These are phyloP conservation scores for Druceiella hillmani DNA, from an alignment of 2,888 invertebrate species.

Conservation along the genomic window DNA sequence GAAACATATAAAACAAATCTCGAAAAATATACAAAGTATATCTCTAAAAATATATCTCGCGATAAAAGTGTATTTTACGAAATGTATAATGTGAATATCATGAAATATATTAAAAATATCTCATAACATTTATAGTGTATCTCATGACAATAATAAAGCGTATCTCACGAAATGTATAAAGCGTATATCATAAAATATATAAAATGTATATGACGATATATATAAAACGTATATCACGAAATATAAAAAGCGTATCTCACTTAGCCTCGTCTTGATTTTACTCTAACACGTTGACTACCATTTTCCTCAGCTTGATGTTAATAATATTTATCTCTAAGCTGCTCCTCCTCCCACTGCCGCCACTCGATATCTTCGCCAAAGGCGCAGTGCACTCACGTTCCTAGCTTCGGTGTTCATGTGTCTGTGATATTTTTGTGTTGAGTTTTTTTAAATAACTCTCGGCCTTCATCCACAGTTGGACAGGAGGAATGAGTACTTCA, in stretches of 20 bases:
- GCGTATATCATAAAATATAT: too few relatives aligned
- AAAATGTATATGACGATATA: too few relatives aligned
- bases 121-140: too few relatives aligned
- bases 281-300: slow-evolving; percentile 88
- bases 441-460: slow-evolving; percentile 79
- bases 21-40: too few relatives aligned
- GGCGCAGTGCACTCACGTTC: slow-evolving; percentile 79
- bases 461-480: slow-evolving; percentile 74
- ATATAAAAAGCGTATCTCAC: slow-evolving; percentile 29
- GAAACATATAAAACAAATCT: too few relatives aligned
- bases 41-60: too few relatives aligned
- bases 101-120: too few relatives aligned
- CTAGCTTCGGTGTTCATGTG: slow-evolving; percentile 93
- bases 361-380: slow-evolving; percentile 83
- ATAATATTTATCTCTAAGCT: slow-evolving; percentile 84
- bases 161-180: too few relatives aligned
- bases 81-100: too few relatives aligned
- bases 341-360: slow-evolving; percentile 60
- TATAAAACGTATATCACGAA: too few relatives aligned
- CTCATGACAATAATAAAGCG: too few relatives aligned
- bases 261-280: slow-evolving; percentile 91
- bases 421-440: slow-evolving; percentile 87
- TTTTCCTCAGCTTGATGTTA: slow-evolving; percentile 84
- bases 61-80: too few relatives aligned
- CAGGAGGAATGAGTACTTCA: slow-evolving; percentile 90